These are phyloP conservation scores for Genyomyrus donnyi DNA, from an alignment of 2,113 vertebrate genomes.

Conservation along the genomic window DNA sequence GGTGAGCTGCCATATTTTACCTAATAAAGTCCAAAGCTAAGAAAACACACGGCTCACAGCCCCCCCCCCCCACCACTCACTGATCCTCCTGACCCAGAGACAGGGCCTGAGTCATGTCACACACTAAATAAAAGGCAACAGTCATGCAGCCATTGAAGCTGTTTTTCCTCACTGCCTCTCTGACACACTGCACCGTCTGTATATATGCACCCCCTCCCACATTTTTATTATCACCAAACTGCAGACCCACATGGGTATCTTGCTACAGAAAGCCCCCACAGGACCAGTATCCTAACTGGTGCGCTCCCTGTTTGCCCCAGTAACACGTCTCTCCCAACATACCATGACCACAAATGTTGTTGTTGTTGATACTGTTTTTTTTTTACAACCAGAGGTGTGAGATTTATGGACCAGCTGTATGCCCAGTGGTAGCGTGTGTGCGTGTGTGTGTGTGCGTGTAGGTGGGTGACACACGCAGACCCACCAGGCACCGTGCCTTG, in stretches of 20 bases:
- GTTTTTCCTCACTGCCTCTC: not conserved
- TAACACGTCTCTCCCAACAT: not conserved
- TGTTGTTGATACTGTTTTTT: not conserved
- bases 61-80: not conserved
- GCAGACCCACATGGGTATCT: not conserved
- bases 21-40: not conserved
- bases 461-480: not conserved
- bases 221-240: not conserved
- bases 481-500: conserved; percentile 20
- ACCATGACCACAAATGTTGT: not conserved
- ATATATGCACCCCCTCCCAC: not conserved
- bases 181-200: not conserved
- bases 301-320: not conserved
- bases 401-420: not conserved
- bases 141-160: not conserved
- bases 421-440: not conserved
- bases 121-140: not conserved
- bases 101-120: not conserved
- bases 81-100: not conserved
- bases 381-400: not conserved
- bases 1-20: not conserved
- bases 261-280: not conserved
- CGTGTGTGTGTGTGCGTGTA: not conserved
- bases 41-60: not conserved
- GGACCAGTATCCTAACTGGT: not conserved